A percentile compares a stretch with the other conserved stretches of the same genome.
These are phyloP conservation scores for Patella ulyssiponensis DNA, from an alignment of 2,888 invertebrate genomes.

Conservation along the genomic window DNA sequence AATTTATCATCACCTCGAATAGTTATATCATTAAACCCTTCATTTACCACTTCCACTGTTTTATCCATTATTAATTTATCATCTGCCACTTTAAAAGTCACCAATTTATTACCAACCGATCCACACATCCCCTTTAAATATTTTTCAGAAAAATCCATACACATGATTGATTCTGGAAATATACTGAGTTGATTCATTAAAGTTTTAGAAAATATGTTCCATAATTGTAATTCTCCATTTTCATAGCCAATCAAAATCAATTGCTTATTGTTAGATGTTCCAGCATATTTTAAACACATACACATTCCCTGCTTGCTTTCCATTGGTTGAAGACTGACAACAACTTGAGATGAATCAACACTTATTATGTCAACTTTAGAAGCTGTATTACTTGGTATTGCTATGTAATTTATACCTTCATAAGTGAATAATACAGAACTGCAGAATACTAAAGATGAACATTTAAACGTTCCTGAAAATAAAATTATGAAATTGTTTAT, in stretches of 20 bases:
- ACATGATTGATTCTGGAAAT: constrained; percentile 52
- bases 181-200: constrained; percentile 34
- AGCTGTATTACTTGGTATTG: constrained; percentile 44
- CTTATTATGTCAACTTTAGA: constrained; percentile 49
- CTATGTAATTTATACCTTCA: constrained; percentile 29
- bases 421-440: constrained; percentile 14
- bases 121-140: constrained; percentile 46
- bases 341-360: constrained; percentile 28
- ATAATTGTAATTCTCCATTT: constrained; percentile 56
- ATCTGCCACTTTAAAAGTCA: constrained; percentile 41
- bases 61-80: constrained; percentile 30
- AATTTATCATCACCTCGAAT: constrained; percentile 61
- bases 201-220: constrained; percentile 47
- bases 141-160: constrained; percentile 43
- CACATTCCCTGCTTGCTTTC: constrained; percentile 51
- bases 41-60: constrained; percentile 43
- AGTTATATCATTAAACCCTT: constrained; percentile 55
- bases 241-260: constrained; percentile 58
- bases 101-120: constrained; percentile 48
- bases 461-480: constrained; percentile 34
- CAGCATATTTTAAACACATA: constrained; percentile 45
- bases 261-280: constrained; percentile 14
- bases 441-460: constrained; percentile 43
- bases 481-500: background rate
- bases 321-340: constrained; percentile 20